A percentile compares a stretch with the other conserved stretches of the same genome.
Conservation (phyloP, 2,888 invertebrate species). For the Hemicrepidius hirtus region DNA sequence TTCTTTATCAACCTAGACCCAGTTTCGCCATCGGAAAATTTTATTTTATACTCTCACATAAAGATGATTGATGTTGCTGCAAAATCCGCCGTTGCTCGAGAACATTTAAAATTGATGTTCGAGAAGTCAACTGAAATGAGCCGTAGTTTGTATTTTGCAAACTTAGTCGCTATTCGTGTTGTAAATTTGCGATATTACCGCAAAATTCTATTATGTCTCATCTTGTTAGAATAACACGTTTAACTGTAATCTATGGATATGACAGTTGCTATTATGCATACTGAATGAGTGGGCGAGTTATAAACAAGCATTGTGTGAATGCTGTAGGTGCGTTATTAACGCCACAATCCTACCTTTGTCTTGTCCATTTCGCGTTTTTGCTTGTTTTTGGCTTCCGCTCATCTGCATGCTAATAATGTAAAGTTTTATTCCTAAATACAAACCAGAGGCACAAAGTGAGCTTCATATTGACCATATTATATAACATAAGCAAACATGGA, state of each 20-base stretch:
- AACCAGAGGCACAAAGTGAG: too few species aligned
- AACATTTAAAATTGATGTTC: slow-evolving; percentile 11
- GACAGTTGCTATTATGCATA: slow-evolving; percentile 27
- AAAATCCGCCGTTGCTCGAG: slow-evolving; percentile 13
- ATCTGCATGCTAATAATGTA: too few species aligned
- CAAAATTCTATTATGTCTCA: slow-evolving; percentile 9
- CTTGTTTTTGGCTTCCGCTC: too few species aligned
- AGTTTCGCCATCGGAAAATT: slow-evolving; percentile 23
- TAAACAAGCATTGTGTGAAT: neutral
- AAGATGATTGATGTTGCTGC: slow-evolving; percentile 24
- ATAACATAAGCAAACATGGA: too few species aligned
- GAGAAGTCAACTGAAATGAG: slow-evolving; percentile 24
- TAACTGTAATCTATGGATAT: slow-evolving; percentile 15
- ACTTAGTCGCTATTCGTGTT: slow-evolving; percentile 8
- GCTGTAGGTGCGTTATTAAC: neutral
- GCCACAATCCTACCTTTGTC: neutral
- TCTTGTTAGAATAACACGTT: neutral
- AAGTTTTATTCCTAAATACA: too few species aligned
- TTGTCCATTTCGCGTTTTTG: too few species aligned
- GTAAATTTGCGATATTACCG: slow-evolving; percentile 6
- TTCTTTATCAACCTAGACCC: slow-evolving; percentile 14
- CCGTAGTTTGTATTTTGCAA: slow-evolving; percentile 11
- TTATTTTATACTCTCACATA: slow-evolving; percentile 25
- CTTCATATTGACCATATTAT: too few species aligned
- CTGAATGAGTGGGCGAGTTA: neutral